Conservation (phyloP, 2,797 vertebrate genomes). For the Peromyscus aztecus region DNA sequence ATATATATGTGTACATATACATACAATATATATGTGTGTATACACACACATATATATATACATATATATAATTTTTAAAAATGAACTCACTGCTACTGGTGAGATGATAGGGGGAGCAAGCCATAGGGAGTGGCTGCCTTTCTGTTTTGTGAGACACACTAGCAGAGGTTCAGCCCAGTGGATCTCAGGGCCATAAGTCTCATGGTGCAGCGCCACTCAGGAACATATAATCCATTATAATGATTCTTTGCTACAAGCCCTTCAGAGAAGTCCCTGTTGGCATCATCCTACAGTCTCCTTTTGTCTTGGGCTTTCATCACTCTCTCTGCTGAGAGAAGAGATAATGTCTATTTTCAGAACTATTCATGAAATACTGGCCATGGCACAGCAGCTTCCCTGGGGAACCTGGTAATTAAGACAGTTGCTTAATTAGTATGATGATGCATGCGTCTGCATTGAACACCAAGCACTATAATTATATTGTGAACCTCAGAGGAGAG, state of each 20-base stretch:
- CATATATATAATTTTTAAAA: not conserved
- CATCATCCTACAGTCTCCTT: not conserved
- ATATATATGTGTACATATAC: not conserved
- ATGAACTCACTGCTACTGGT: not conserved
- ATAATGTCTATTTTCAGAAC: slow-evolving; percentile 29
- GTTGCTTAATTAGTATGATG: slow-evolving; percentile 40
- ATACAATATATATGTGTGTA: not conserved
- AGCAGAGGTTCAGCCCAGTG: not conserved
- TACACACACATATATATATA: not conserved
- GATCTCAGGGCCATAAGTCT: not conserved
- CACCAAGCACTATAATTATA: not conserved
- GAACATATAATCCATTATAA: not conserved
- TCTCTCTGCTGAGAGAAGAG: not conserved
- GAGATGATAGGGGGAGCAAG: not conserved
- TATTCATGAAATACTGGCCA: not conserved
- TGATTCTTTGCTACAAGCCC: not conserved
- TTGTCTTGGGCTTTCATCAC: not conserved
- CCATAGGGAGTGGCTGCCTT: not conserved
- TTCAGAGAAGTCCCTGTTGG: not conserved
- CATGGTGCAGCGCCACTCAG: no score
- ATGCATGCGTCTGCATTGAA: not conserved
- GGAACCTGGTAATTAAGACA: slow-evolving; percentile 62
- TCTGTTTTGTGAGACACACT: not conserved
- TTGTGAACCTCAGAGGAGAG: not conserved
- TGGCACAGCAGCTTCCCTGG: not conserved